Conservation (phyloP, 1,140 invertebrate genomes). For the Pantala flavescens region DNA sequence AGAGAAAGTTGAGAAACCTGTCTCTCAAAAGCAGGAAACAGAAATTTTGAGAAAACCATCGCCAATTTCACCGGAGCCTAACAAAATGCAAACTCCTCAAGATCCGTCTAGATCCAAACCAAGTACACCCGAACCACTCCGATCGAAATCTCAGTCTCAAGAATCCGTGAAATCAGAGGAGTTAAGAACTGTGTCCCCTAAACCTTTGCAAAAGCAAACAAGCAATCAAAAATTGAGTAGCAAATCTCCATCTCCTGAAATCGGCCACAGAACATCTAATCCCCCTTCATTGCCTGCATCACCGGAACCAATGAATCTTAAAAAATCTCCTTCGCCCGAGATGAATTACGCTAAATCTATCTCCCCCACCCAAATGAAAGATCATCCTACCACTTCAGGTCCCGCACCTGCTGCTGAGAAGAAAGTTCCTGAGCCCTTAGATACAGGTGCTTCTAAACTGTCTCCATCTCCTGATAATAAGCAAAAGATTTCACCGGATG, state of each 20-base stretch:
- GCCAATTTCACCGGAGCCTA: background rate
- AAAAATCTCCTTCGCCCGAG: background rate
- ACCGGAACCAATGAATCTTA: background rate
- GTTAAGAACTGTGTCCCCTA: background rate
- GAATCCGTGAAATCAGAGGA: background rate
- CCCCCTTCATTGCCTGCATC: background rate
- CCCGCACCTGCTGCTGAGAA: too few species aligned
- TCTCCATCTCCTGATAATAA: too few species aligned
- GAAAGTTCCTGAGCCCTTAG: too few species aligned
- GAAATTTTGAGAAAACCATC: too few species aligned
- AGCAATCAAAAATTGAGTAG: background rate
- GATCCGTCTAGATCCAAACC: background rate
- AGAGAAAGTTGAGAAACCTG: too few species aligned
- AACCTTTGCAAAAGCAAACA: background rate
- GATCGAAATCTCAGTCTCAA: background rate
- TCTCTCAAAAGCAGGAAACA: too few species aligned
- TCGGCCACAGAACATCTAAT: background rate
- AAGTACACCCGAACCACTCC: background rate
- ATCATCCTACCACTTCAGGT: too few species aligned
- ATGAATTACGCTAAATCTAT: background rate
- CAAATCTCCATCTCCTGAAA: background rate
- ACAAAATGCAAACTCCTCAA: too few species aligned
- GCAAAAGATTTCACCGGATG: too few species aligned
- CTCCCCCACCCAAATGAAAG: background rate
- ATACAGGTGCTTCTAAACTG: too few species aligned